Evolutionary conservation across 2,888 invertebrate species (phyloP).

Genomic region (Vandiemenella viatica): DNA sequence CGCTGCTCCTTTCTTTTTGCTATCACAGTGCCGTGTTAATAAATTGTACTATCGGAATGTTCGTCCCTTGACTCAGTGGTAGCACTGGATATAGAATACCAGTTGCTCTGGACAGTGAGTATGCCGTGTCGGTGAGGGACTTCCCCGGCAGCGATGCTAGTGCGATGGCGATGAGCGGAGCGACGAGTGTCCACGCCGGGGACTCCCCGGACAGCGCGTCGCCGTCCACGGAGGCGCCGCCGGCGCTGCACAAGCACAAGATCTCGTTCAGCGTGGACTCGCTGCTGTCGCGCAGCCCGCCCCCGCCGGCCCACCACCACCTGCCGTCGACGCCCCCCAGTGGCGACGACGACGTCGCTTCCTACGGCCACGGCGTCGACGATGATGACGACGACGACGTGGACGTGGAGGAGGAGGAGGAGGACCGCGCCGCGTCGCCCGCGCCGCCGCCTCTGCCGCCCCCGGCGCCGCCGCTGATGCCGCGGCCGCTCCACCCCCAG

Average conservation of each 20-base stretch:
- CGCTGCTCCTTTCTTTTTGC: too few species aligned
- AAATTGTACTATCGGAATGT: too few species aligned
- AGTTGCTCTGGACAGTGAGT: too few species aligned
- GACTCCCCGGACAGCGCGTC: too few species aligned
- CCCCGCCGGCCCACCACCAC: slow-evolving; percentile 12
- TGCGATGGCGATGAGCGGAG: neutral
- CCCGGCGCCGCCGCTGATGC: slow-evolving; percentile 25
- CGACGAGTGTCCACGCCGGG: neutral
- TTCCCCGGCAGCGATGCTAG: neutral
- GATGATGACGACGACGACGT: slow-evolving; percentile 32
- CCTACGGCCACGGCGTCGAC: slow-evolving; percentile 19
- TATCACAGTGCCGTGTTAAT: too few species aligned
- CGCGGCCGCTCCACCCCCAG: slow-evolving; percentile 34
- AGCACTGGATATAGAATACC: too few species aligned
- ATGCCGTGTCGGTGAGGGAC: too few species aligned
- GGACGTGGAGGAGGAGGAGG: slow-evolving; percentile 33
- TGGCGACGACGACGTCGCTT: slow-evolving; percentile 12
- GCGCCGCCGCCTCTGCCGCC: neutral
- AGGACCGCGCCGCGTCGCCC: slow-evolving; percentile 1
- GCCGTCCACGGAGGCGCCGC: neutral
- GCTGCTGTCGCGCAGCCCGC: slow-evolving; percentile 29
- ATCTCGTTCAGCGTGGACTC: slow-evolving; percentile 63
- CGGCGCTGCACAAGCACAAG: slow-evolving; percentile 38
- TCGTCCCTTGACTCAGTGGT: too few species aligned
- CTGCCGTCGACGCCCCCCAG: slow-evolving; percentile 19